Evolutionary conservation across 2,888 invertebrate genomes (phyloP), one percentile per base, ranked within the genome.

Genomic region (Tiphia femorata): DNA sequence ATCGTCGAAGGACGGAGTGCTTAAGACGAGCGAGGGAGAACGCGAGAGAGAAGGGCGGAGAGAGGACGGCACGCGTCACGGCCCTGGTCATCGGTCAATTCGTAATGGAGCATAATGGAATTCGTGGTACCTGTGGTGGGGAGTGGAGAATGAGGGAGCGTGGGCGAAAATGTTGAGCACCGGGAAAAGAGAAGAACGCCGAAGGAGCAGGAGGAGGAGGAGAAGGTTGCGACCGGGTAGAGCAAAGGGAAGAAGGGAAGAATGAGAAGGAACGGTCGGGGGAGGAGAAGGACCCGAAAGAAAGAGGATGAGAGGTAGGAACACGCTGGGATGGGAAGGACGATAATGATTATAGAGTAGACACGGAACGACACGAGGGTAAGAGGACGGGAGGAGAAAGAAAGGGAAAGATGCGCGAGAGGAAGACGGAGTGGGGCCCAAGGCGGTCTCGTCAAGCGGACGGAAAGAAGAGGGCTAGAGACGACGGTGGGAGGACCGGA

Each of bases 301-400:
- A 4, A 25, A 8, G 41, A 55, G 30, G 52, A 49, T 44, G 47
- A 58, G 53, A 53, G 38, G n/a, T 21, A 10, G 16, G 6, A 40
- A 42, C 14, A 14, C 33, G 46, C 35, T 49, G 63, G 41, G 56
- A 54, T 59, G 64, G 62, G 66, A 63, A 59, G 72, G 70, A 70
- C 62, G 72, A 75, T 73, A 76, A 75, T 75, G 75, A 78, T 79
- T 77, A 75, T 65, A 77, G 76, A 75, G 72, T 72, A 63, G 72
- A 58, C 58, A 43, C 43, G 56, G 46, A 35, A 56, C 42, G 49
- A 43, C 43, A 55, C 57, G 58, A 57, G 59, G 58, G 58, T 35
- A 46, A 40, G 51, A 43, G 52, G 52, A 59, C 42, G 42, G 51
- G 42, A 38, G 43, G 35, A 21, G 41, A 20, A 17, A 29, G 38